phyloP scores from a whole-genome alignment of 1,140 invertebrate species.

The Drosophila orena region DNA sequence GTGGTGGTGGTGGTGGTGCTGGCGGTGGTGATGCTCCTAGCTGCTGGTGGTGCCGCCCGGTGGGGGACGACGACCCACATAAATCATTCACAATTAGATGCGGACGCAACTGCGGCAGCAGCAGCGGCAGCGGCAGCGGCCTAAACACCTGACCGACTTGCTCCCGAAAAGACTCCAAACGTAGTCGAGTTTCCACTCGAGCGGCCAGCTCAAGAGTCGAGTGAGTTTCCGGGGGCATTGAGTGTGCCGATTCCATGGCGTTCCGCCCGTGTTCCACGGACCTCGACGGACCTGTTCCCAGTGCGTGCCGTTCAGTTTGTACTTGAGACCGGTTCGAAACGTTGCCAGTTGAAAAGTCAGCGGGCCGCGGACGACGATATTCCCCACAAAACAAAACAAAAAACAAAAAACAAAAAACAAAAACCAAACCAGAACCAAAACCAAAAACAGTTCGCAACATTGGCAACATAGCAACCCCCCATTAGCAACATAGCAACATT shows the following conservation, averaged over 20 bases:
- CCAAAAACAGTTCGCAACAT: conserved; percentile 1
- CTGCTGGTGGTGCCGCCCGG: conserved; percentile 46
- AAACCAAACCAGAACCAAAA: conserved; percentile 2
- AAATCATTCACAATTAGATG: conserved; percentile 82
- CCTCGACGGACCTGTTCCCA: conserved; percentile 69
- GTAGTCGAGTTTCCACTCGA: conserved; percentile 22
- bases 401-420: neutral
- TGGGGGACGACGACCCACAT: conserved; percentile 72
- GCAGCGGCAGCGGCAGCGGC: conserved; percentile 11
- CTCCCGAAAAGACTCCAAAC: conserved; percentile 15
- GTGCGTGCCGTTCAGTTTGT: conserved; percentile 50
- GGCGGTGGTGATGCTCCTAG: conserved; percentile 13
- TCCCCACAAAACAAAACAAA: conserved; percentile 2
- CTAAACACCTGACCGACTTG: conserved; percentile 58
- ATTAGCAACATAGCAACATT: neutral
- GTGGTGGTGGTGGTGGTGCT: neutral
- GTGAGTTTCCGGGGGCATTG: neutral
- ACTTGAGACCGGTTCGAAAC: conserved; percentile 62
- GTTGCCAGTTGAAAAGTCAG: conserved; percentile 46
- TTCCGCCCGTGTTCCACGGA: conserved; percentile 22
- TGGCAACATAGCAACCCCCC: conserved; percentile 15
- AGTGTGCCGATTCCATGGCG: conserved; percentile 39
- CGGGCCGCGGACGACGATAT: conserved; percentile 42
- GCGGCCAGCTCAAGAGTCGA: neutral
- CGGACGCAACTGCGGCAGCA: conserved; percentile 61